Conservation (phyloP, 2,888 invertebrate genomes). For the Alviniconcha strummeri region DNA sequence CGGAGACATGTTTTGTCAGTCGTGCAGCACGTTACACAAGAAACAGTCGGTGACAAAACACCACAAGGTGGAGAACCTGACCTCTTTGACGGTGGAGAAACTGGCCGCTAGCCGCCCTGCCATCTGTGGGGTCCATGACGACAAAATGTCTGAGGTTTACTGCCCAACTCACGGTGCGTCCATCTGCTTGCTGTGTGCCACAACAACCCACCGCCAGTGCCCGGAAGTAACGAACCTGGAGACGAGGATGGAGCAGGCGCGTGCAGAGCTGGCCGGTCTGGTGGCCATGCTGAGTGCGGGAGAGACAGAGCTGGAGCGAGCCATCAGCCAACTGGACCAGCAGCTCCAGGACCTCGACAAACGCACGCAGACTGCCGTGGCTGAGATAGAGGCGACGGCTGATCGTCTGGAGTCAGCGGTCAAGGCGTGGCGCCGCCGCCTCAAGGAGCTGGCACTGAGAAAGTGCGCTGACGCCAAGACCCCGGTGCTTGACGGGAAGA, state of each 20-base stretch:
- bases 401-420: no score
- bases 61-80: conserved; percentile 4
- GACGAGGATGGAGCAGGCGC: background rate
- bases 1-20: background rate
- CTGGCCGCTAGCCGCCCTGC: background rate
- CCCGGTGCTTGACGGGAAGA: no score
- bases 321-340: no score
- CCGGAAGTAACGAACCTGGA: background rate
- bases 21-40: background rate
- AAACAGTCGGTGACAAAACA: background rate
- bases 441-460: no score
- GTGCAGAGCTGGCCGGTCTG: background rate
- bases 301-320: background rate
- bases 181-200: background rate
- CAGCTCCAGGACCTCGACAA: no score
- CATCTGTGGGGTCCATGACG: background rate
- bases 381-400: no score
- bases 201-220: background rate
- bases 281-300: background rate
- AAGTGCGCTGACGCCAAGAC: no score
- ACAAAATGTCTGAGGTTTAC: background rate
- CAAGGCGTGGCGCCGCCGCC: no score
- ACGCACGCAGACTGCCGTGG: no score
- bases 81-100: background rate
- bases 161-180: background rate